Percentiles rank a stretch among this genome's conserved stretches.
These are phyloP conservation scores for Hybognathus amarus DNA, from an alignment of 2,797 vertebrate genomes.

Conservation along the genomic window DNA sequence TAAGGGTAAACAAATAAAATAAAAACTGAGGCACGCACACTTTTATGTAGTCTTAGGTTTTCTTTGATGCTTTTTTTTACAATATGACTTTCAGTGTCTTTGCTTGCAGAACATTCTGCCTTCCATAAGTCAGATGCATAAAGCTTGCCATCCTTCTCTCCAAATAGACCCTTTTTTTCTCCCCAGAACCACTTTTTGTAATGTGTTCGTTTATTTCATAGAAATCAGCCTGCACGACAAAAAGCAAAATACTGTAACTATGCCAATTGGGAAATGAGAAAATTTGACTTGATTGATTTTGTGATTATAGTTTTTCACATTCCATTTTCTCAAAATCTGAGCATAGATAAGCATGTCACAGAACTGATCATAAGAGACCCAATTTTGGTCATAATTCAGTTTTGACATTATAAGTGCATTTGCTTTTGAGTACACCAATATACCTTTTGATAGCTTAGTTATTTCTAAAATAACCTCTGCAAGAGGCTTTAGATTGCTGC, in stretches of 20 bases:
- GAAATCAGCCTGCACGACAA: neutral
- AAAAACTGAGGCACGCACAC: neutral
- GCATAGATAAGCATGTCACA: neutral
- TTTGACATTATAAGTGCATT: neutral
- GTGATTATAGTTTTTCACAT: neutral
- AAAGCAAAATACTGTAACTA: neutral
- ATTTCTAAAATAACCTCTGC: conserved; percentile 3
- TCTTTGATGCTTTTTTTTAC: neutral
- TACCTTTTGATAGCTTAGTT: neutral
- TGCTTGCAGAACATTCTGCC: neutral
- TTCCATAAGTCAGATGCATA: neutral
- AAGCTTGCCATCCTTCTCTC: neutral
- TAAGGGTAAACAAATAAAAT: neutral
- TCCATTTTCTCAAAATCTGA: neutral
- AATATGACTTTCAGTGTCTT: conserved; percentile 12
- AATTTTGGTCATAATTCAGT: neutral
- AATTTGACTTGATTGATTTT: neutral
- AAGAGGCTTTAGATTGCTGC: neutral
- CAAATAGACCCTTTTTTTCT: neutral
- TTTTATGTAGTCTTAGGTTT: conserved; percentile 6
- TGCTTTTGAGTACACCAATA: neutral
- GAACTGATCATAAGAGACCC: neutral
- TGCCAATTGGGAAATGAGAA: neutral
- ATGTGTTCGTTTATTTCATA: conserved; percentile 6
- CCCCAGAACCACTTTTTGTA: neutral